Percentiles rank a stretch among this genome's conserved stretches.
phyloP scores from a whole-genome alignment of 2,113 vertebrate genomes.

The Pygathrix nemaeus region DNA sequence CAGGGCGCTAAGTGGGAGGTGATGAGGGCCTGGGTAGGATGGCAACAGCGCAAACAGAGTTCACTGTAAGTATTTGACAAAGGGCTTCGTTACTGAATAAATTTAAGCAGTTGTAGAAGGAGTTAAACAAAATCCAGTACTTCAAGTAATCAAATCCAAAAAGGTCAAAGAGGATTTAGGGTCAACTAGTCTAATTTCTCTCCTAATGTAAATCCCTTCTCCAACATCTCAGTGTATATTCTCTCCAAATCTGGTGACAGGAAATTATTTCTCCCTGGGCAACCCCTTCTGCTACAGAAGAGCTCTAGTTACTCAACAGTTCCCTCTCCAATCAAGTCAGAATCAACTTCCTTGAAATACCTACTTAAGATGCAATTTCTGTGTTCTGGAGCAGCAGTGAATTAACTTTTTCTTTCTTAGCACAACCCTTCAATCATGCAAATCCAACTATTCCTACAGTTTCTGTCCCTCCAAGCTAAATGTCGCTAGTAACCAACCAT shows the following conservation, averaged over 20 bases:
- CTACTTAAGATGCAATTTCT: neutral
- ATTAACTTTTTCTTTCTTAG: neutral
- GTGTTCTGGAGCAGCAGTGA: neutral
- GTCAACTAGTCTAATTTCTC: neutral
- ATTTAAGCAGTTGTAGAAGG: neutral
- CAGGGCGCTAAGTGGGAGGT: neutral
- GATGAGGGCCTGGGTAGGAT: neutral
- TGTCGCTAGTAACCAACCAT: neutral
- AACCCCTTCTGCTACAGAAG: neutral
- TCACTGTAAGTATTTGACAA: rapidly evolving
- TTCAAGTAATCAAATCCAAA: neutral
- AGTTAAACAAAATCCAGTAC: neutral
- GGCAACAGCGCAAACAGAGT: rapidly evolving
- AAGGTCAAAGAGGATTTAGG: neutral
- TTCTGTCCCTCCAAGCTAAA: neutral
- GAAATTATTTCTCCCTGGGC: neutral
- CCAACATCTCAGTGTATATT: neutral
- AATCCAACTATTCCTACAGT: neutral
- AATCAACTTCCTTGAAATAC: neutral
- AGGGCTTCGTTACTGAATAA: neutral
- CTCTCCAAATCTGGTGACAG: neutral
- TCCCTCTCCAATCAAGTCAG: neutral
- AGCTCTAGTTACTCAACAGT: neutral
- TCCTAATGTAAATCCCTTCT: neutral
- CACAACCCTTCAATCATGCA: neutral